Base-by-base conservation (phyloP, 2,797 vertebrate species). In the Thunnus albacares region DNA sequence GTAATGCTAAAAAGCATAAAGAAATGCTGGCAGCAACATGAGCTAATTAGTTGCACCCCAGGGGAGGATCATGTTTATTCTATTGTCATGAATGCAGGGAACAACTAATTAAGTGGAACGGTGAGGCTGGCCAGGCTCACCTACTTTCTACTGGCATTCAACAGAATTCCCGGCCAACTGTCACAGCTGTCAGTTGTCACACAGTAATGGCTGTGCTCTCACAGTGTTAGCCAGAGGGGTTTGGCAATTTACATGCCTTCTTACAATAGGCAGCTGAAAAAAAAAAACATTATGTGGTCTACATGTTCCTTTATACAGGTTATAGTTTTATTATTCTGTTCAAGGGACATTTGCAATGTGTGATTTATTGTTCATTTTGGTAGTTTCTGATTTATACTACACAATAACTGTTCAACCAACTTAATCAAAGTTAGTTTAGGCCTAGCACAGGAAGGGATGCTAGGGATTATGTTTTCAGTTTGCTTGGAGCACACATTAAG, bases 101-200 rank as follows among this genome's bases (percentile, higher is more conserved):
- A 76, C 58, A 66, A 43, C 52, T 61, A 81, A 83, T 78, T 68
- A 73, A 79, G 59, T 53, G 59, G 24, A 81, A 78, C 9, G 2
- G 47, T 11, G n/a, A 59, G 47, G 74, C 77, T 33, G 58, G 38
- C n/a, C 30, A 1, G 33, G 22, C 75, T 83, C 67, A 81, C 74
- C 71, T 66, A 35, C 58, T 63, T 49, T 75, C 75, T 28, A 12
- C 47, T 45, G 78, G 41, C 65, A 28, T 74, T 79, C 52, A 49
- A 35, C 60, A 61, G 43, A 67, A 68, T 61, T 61, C 43, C 57
- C 4, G 2, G 66, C 52, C 20, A 20, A 43, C 65, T 51, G 28
- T 81, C 75, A 65, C 75, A 79, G 72, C 81, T 81, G 75, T 84
- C 78, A 81, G 75, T 22, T 8, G 33, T 65, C 75, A 76, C 63